These are phyloP conservation scores for Helogale parvula DNA, from an alignment of 2,113 vertebrate species.

Conservation along the genomic window DNA sequence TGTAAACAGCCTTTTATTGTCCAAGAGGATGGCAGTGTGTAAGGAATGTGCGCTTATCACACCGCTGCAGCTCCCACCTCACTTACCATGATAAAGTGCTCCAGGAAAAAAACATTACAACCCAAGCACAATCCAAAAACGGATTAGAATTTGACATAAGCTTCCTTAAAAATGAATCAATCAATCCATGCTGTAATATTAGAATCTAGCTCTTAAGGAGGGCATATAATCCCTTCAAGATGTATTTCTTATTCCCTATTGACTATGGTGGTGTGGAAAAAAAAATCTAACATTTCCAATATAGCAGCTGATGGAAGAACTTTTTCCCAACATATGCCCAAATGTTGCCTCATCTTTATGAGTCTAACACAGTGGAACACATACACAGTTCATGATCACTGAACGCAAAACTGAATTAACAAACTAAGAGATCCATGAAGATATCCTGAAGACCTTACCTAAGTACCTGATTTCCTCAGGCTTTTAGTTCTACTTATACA, in stretches of 20 bases:
- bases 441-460: not conserved
- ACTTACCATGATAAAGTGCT: conserved; percentile 93
- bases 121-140: conserved; percentile 94
- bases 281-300: conserved; percentile 70
- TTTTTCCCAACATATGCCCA: conserved; percentile 56
- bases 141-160: conserved; percentile 97
- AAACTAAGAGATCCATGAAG: conserved; percentile 5
- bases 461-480: not conserved
- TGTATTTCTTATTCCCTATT: conserved; percentile 88
- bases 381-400: not conserved
- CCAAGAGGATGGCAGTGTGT: conserved; percentile 87
- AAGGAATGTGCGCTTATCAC: conserved; percentile 95
- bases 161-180: conserved; percentile 97
- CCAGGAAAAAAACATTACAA: conserved; percentile 92
- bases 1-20: conserved; percentile 94
- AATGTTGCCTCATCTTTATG: not conserved
- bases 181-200: conserved; percentile 93
- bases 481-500: conserved; percentile 34
- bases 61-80: conserved; percentile 95
- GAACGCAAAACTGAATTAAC: not conserved
- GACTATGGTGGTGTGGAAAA: conserved; percentile 40
- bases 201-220: conserved; percentile 91
- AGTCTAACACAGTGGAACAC: not conserved
- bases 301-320: conserved; percentile 60
- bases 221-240: conserved; percentile 92